Conservation (phyloP, 2,888 invertebrate genomes). For the Eurytoma adleriae region DNA sequence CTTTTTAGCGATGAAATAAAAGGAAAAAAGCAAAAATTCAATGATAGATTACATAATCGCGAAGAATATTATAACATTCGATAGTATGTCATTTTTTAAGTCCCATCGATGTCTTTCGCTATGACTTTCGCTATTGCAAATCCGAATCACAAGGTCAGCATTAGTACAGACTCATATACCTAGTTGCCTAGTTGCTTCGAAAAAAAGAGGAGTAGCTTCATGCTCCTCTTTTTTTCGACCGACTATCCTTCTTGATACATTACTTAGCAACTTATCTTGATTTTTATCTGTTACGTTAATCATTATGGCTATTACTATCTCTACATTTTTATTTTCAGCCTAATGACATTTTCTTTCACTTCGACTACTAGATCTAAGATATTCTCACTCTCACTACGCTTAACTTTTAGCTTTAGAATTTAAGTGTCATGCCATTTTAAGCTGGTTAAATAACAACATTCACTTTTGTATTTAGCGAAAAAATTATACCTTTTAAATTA, state of each 20-base stretch:
- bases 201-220: slow-evolving; percentile 6
- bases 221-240: slow-evolving; percentile 30
- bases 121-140: slow-evolving; percentile 26
- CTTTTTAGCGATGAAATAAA: background rate
- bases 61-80: too few species aligned
- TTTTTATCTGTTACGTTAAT: slow-evolving; percentile 30
- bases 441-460: too few species aligned
- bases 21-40: background rate
- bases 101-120: slow-evolving; percentile 1
- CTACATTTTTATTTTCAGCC: background rate
- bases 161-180: slow-evolving; percentile 44
- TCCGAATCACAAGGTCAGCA: slow-evolving; percentile 51
- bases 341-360: background rate
- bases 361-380: background rate
- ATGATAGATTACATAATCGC: background rate
- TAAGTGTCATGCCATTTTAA: too few species aligned
- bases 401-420: too few species aligned
- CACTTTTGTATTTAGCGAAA: background rate
- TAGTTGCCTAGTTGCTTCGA: slow-evolving; percentile 12
- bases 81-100: background rate
- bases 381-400: too few species aligned
- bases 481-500: background rate
- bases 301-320: background rate
- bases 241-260: slow-evolving; percentile 15
- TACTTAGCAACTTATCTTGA: slow-evolving; percentile 16